Evolutionary conservation across 2,888 invertebrate species (phyloP), one percentile per base, ranked within the genome.

Genomic region (Alsophila aescularia): DNA sequence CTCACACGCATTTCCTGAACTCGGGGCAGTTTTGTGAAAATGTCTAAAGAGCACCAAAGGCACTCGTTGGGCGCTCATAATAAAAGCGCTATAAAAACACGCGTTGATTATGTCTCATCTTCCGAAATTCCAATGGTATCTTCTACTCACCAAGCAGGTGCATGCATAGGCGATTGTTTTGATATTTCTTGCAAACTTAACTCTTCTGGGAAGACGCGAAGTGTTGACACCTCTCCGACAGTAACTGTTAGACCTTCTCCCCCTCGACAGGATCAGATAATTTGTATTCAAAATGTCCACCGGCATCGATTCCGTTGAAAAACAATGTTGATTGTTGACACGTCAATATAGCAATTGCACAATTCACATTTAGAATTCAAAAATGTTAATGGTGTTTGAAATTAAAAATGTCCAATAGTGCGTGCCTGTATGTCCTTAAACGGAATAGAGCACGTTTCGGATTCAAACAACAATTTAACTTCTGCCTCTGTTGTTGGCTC

Each of bases 231-330:
- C 85, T 86, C 83, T 76, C 60, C 62, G 85, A 85, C n/a, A n/a
- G n/a, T n/a, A n/a, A n/a, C n/a, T n/a, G n/a, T n/a, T n/a, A n/a
- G n/a, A n/a, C n/a, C n/a, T n/a, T n/a, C n/a, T n/a, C n/a, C n/a
- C n/a, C n/a, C n/a, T n/a, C n/a, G n/a, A n/a, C n/a, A 74, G 73
- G 81, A 73, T 59, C 58, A 53, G 62, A 72, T 75, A 79, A 86
- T 88, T 87, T 82, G 87, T 87, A 87, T 88, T 83, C 87, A 80
- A 75, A 79, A 78, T 78, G 83, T 77, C 69, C 64, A 71, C 68
- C 76, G 70, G 69, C 70, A 67, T 76, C 74, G 73, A 79, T 76
- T 74, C 72, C 44, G 70, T 72, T 75, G 77, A 79, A 83, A 79
- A 82, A 79, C 83, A 77, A 74, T 77, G 79, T 79, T 80, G 82